Evolutionary conservation across 2,113 vertebrate genomes (phyloP), one percentile per base, ranked within the genome.

Genomic region (Cephalopterus ornatus): DNA sequence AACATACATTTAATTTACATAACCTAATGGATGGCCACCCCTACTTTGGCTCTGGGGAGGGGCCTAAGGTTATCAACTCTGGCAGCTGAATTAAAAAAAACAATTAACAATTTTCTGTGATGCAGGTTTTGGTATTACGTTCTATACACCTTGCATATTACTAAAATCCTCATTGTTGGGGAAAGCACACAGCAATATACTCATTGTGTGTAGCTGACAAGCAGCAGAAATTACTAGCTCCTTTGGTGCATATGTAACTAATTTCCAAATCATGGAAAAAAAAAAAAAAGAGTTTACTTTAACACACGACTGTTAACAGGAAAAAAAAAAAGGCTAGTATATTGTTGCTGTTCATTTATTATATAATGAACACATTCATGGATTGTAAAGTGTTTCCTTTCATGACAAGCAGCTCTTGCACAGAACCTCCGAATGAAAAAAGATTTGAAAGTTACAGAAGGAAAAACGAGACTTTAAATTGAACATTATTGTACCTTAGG

Each of bases 151-250:
- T 94, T 96, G 89, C 58, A 88, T 97, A 95, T 93, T 95, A 95
- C 87, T 87, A 95, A 97, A 97, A 95, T 89, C 97, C 95, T 97
- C 91, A 19, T 94, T 88, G 82, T 92, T 79, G 74, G 73, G 90
- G 95, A 96, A 95, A 94, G 98, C 95, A 98, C 97, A 97, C 97
- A 98, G 98, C 98, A 99, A 98, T 99, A 98, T 97, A 85, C 96
- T 97, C 98, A 98, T 97, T 96, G 96, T 95, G 97, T 98, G 95
- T 96, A 95, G 97, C 97, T 82, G 96, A 90, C 95, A 95, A 85
- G 91, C 95, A 79, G 95, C 95, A 96, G 95, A 85, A 92, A 95
- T 96, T 92, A 97, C 95, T 96, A 96, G 96, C 96, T 98, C 97
- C 97, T 98, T 94, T 98, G 98, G 98, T 98, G 98, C 98, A 95